Conservation (phyloP, 2,888 invertebrate genomes). For the Ametastegia equiseti region DNA sequence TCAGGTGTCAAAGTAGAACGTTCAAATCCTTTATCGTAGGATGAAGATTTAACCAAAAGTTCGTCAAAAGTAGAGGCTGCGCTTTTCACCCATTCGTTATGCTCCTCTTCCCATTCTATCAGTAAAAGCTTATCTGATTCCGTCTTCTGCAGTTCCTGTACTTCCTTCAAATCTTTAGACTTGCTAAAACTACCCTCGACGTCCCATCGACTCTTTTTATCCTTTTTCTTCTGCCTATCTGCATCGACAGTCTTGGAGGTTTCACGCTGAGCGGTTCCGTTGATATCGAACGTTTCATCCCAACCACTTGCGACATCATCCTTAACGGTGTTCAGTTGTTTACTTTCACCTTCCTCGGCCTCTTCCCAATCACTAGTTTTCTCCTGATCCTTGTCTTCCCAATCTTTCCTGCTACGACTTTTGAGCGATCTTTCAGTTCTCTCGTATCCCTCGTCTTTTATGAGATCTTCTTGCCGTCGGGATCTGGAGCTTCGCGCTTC, state of each 20-base stretch:
- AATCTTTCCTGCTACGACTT: background rate
- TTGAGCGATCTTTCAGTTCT: background rate
- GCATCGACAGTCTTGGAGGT: background rate
- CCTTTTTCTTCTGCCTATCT: background rate
- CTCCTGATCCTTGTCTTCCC: slow-evolving; percentile 26
- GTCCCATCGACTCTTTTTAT: slow-evolving; percentile 68
- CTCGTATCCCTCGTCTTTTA: background rate
- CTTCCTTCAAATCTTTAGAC: background rate
- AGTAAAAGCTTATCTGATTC: slow-evolving; percentile 32
- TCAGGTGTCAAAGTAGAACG: background rate
- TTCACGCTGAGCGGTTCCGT: background rate
- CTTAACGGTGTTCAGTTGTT: background rate
- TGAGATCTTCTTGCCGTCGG: background rate
- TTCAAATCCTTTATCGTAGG: background rate
- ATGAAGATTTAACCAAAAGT: background rate
- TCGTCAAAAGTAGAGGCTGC: background rate
- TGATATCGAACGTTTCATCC: background rate
- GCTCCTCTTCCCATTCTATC: slow-evolving; percentile 61
- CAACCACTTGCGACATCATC: slow-evolving; percentile 17
- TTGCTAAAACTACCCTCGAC: slow-evolving; percentile 58
- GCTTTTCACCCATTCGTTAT: slow-evolving; percentile 59
- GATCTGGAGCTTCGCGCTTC: background rate
- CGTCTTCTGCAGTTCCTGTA: background rate
- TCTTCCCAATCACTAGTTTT: slow-evolving; percentile 42
- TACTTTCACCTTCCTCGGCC: background rate